Evolutionary conservation across 2,888 invertebrate genomes (phyloP).

Genomic region (Caenorhabditis sp.): DNA sequence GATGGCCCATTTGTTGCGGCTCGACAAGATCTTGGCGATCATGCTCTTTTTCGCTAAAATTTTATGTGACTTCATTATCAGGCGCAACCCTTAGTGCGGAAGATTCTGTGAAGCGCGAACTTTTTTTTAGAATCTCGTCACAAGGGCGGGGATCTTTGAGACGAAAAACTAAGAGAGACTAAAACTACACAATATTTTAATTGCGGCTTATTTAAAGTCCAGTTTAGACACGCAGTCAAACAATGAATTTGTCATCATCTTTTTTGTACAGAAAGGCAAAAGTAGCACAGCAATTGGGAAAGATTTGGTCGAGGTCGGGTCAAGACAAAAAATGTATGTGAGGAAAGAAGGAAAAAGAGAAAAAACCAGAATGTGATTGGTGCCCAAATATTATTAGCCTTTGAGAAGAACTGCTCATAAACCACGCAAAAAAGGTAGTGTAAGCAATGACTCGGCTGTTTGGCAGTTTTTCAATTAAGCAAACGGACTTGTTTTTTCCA

Average conservation of each 20-base stretch:
- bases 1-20: conserved; percentile 49
- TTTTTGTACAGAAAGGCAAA: not conserved
- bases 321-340: too few species aligned
- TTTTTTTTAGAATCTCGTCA: conserved; percentile 6
- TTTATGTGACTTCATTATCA: conserved; percentile 31
- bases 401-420: too few species aligned
- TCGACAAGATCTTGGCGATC: conserved; percentile 46
- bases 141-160: conserved; percentile 27
- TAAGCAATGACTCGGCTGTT: too few species aligned
- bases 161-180: not conserved
- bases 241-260: conserved; percentile 15
- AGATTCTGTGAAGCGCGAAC: conserved; percentile 20
- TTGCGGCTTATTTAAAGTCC: conserved; percentile 45
- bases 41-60: conserved; percentile 52
- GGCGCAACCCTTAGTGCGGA: not conserved
- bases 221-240: conserved; percentile 8
- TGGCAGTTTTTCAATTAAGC: conserved; percentile 27
- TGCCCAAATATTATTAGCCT: too few species aligned
- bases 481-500: conserved; percentile 8
- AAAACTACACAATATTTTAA: conserved; percentile 36
- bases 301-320: too few species aligned
- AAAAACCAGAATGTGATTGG: too few species aligned
- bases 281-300: too few species aligned
- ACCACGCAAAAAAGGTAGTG: too few species aligned
- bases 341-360: too few species aligned